Base-by-base conservation (phyloP, 92 coral and sea anemone species). In the Nematostella vectensis region DNA sequence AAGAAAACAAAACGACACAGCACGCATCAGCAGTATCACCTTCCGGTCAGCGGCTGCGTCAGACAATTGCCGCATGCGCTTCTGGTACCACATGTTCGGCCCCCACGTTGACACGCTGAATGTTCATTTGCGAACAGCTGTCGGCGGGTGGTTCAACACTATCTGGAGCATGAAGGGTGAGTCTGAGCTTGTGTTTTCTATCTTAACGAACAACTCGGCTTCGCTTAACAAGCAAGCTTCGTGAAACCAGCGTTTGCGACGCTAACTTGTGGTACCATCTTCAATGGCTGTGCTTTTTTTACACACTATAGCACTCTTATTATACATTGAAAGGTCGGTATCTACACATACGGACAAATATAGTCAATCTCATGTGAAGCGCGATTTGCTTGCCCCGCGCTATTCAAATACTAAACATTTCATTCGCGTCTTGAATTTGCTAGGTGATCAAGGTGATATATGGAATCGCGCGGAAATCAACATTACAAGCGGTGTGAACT, bases 11-110 rank as follows among this genome's bases (percentile, higher is more conserved):
- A 83, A 88, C 55, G 98, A 86, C 47, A 81, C 85, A 1, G 93
- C 98, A 19, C 95, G 98, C 21, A 36, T 91, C 17, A 91, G 96
- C 76, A 91, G 98, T 21, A 68, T 88, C n/a, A 57, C 72, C 6
- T 81, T 91, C 75, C 71, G 83, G 50, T 47, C 80, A 18, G 64
- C 74, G 23, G 59, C 87, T 6, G 68, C 57, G 21, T 56, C 67
- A 31, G 81, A 77, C 69, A 65, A 67, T 48, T 91, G 98, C 60
- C 48, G 69, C 20, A 42, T 91, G 47, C 85, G 98, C 28, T 72
- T 91, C 70, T 91, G 94, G 88, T 91, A 86, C 27, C 98, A 91
- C 83, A 91, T 91, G 98, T 81, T 56, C 65, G 98, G 98, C 15
- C 54, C 54, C 12, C 76, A 85, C 39, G 85, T 91, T 0, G 87